Percentiles rank a stretch among this genome's conserved stretches.
These are phyloP conservation scores for Coregonus suidteri DNA, from an alignment of 2,797 vertebrate genomes.

Conservation along the genomic window DNA sequence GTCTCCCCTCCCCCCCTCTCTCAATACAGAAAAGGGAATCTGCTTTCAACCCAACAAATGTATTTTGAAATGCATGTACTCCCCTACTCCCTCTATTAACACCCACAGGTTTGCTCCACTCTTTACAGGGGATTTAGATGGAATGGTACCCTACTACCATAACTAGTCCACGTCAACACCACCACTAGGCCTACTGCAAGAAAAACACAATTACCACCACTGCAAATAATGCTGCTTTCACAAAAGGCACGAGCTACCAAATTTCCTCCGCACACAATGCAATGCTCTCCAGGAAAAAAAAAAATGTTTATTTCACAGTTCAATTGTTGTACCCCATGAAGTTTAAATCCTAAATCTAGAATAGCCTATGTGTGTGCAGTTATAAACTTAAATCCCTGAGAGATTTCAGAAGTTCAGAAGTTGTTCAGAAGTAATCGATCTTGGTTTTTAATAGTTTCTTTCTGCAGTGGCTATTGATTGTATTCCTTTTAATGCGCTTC, in stretches of 20 bases:
- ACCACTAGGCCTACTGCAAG: conserved; percentile 1
- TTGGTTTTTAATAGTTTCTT: conserved; percentile 63
- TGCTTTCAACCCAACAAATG: conserved; percentile 48
- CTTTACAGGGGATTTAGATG: conserved; percentile 29
- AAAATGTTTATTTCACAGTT: conserved; percentile 32
- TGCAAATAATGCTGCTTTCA: neutral
- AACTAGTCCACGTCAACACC: neutral
- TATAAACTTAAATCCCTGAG: conserved; percentile 12
- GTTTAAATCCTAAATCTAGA: neutral
- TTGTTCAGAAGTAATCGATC: conserved; percentile 66
- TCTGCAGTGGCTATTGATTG: conserved; percentile 70
- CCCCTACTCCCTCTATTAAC: conserved; percentile 31
- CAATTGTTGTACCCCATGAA: conserved; percentile 21
- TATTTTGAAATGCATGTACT: conserved; percentile 51
- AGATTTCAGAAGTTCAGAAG: neutral
- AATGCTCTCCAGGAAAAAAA: conserved; percentile 24
- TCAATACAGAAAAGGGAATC: conserved; percentile 34
- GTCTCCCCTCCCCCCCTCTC: neutral
- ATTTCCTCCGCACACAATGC: neutral
- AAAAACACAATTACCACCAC: neutral
- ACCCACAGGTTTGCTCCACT: conserved; percentile 25
- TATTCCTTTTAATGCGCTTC: conserved; percentile 69
- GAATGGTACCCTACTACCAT: conserved; percentile 20
- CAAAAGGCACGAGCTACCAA: neutral
- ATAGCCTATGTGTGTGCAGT: neutral